Evolutionary conservation across 2,888 invertebrate species (phyloP).

Genomic region (Calephelis perditalis): DNA sequence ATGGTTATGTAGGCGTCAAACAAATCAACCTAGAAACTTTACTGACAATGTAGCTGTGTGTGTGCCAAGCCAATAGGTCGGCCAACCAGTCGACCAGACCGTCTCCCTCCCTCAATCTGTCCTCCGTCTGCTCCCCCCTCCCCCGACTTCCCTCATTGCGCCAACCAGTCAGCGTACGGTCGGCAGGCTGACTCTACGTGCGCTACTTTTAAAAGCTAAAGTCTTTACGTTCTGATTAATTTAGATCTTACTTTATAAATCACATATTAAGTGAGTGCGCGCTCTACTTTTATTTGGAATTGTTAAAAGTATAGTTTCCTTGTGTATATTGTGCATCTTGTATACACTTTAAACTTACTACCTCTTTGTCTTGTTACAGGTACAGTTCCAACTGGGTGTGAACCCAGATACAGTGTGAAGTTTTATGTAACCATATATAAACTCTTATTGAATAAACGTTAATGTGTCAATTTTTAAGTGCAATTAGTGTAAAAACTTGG

Average conservation of each 20-base stretch:
- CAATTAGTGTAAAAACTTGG: constrained; percentile 39
- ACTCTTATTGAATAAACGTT: constrained; percentile 28
- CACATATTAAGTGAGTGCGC: constrained; percentile 51
- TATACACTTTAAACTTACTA: constrained; percentile 49
- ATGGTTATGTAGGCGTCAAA: constrained; percentile 44
- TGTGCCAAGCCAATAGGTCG: constrained; percentile 71
- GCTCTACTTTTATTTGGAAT: constrained; percentile 34
- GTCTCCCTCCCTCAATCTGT: constrained; percentile 67
- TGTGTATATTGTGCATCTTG: constrained; percentile 20
- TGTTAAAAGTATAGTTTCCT: constrained; percentile 15
- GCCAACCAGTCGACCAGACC: constrained; percentile 74
- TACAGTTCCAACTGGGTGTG: constrained; percentile 72
- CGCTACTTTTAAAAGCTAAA: constrained; percentile 33
- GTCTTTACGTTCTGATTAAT: constrained; percentile 70
- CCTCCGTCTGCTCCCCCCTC: constrained; percentile 60
- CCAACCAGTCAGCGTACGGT: constrained; percentile 64
- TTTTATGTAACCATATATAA: constrained; percentile 70
- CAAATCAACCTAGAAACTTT: constrained; percentile 59
- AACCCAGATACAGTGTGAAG: constrained; percentile 71
- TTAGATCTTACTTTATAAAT: constrained; percentile 55
- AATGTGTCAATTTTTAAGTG: constrained; percentile 33
- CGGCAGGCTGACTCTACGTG: constrained; percentile 42
- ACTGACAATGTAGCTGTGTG: constrained; percentile 45
- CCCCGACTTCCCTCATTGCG: constrained; percentile 41
- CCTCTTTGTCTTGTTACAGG: constrained; percentile 76